Percentiles rank a stretch among this genome's conserved stretches.
These are phyloP conservation scores for Delichon dasypus DNA, from an alignment of 2,797 vertebrate genomes.

Conservation along the genomic window DNA sequence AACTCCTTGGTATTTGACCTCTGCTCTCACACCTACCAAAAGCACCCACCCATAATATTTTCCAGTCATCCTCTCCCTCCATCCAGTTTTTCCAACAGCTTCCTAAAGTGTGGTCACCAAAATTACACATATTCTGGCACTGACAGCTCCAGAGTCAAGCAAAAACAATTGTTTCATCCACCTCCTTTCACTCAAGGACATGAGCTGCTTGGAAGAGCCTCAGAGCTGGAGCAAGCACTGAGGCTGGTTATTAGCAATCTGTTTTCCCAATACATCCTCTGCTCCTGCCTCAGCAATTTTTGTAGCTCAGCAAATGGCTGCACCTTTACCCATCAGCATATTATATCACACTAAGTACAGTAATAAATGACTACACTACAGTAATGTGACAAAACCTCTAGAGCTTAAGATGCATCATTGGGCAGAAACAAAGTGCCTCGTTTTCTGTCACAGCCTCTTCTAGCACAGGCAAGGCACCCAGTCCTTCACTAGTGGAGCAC, in stretches of 20 bases:
- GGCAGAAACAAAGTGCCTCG: background rate
- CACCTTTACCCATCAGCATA: background rate
- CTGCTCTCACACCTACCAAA: background rate
- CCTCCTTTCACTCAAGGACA: background rate
- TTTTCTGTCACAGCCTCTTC: background rate
- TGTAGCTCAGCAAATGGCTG: background rate
- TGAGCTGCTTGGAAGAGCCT: background rate
- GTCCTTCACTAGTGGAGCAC: background rate
- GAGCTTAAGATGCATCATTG: background rate
- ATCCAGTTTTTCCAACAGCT: background rate
- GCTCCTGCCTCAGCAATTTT: slow-evolving; percentile 1
- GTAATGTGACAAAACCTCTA: background rate
- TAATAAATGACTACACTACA: background rate
- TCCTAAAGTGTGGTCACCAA: background rate
- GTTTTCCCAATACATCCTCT: background rate
- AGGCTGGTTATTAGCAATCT: background rate
- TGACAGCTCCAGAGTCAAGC: background rate
- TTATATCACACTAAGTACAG: background rate
- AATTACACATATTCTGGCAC: background rate
- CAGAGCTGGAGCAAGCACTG: background rate
- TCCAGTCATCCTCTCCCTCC: background rate
- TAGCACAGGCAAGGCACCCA: background rate
- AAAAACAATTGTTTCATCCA: background rate
- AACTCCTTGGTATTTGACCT: background rate
- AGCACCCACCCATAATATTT: background rate